Evolutionary conservation across 2,797 vertebrate species (phyloP).

Genomic region (Galaxias olidus): DNA sequence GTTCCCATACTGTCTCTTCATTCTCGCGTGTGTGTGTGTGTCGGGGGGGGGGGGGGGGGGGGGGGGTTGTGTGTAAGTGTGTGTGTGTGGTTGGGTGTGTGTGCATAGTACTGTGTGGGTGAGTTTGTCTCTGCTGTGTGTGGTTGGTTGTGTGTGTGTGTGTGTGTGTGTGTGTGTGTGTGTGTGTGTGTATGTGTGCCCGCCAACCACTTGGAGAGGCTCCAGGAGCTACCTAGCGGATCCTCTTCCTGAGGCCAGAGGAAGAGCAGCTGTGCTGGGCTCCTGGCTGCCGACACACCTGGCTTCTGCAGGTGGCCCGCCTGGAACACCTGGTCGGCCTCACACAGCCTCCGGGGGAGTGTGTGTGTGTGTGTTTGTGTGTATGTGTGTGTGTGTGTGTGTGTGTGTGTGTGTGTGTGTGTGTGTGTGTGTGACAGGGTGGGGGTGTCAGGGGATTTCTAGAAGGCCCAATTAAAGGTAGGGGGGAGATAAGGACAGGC

Average conservation of each 20-base stretch:
- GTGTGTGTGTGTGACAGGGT: constrained; percentile 38
- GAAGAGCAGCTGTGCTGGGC: constrained; percentile 86
- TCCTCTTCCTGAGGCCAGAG: constrained; percentile 58
- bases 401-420: constrained; percentile 11
- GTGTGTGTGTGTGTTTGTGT: constrained; percentile 54
- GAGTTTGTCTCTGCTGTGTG: constrained; percentile 23
- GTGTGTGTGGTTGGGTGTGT: neutral
- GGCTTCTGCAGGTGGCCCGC: constrained; percentile 86
- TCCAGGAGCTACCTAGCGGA: constrained; percentile 52
- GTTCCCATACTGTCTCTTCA: no score
- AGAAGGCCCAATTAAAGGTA: constrained; percentile 68
- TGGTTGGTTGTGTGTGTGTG: neutral
- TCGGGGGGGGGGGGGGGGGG: no score
- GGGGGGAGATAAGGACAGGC: constrained; percentile 64
- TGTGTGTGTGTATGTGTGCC: constrained; percentile 28
- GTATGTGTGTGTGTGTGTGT: constrained; percentile 24
- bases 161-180: constrained; percentile 28
- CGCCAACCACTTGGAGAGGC: constrained; percentile 52
- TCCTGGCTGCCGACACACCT: constrained; percentile 78
- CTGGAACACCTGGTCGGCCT: constrained; percentile 75
- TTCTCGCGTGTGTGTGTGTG: constrained; percentile 4
- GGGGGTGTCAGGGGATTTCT: constrained; percentile 56
- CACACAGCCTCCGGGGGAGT: constrained; percentile 78
- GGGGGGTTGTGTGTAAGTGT: no score
- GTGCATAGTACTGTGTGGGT: no score